A percentile compares a stretch with the other conserved stretches of the same genome.
Evolutionary conservation across 2,797 vertebrate species (phyloP).

Genomic region (Xenopus petersii): DNA sequence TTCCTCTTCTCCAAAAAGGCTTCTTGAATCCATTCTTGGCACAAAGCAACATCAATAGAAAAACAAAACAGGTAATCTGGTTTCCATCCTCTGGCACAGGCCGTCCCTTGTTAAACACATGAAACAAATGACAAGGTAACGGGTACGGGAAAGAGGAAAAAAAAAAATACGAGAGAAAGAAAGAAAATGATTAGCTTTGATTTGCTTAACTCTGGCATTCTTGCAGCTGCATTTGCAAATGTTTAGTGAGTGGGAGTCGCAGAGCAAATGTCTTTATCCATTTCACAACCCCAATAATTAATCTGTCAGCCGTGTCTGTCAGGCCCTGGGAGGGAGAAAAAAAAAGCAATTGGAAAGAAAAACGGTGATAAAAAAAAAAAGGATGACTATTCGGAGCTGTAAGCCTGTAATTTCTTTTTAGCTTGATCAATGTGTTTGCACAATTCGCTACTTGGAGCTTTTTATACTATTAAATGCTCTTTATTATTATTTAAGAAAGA

Average conservation of each 20-base stretch:
- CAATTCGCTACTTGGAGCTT: conserved; percentile 62
- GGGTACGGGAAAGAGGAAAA: not conserved
- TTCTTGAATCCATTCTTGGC: too few relatives aligned
- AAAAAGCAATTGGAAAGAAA: conserved; percentile 67
- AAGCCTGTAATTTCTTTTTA: conserved; percentile 78
- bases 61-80: too few relatives aligned
- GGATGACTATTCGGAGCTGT: conserved; percentile 60
- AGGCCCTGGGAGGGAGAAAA: conserved; percentile 55
- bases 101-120: conserved; percentile 18
- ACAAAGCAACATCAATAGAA: not conserved
- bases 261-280: conserved; percentile 74
- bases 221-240: conserved; percentile 74
- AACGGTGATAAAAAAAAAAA: conserved; percentile 65
- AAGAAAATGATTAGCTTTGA: conserved; percentile 50
- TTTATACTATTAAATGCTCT: conserved; percentile 35
- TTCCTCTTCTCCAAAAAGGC: too few relatives aligned
- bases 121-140: conserved; percentile 29
- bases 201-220: conserved; percentile 51
- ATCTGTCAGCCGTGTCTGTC: conserved; percentile 73
- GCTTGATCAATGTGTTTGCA: conserved; percentile 73
- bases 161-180: conserved; percentile 21
- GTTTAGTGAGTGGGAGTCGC: conserved; percentile 78
- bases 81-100: not conserved
- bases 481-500: conserved; percentile 53
- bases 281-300: conserved; percentile 80